These are phyloP conservation scores for Chymomyza caudatula DNA, from an alignment of 2,888 invertebrate genomes.

Conservation along the genomic window DNA sequence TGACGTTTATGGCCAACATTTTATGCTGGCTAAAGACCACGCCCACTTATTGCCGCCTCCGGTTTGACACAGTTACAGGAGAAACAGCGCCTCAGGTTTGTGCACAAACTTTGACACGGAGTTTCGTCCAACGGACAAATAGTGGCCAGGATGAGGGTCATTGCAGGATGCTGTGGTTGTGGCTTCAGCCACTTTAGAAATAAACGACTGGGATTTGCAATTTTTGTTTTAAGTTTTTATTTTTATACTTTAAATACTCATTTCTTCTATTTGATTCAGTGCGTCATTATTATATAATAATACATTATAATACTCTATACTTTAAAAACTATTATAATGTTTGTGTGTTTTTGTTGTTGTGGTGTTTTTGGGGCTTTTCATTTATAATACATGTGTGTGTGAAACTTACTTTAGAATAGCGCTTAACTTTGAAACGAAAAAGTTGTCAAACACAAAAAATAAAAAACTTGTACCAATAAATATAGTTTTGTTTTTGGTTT, in stretches of 20 bases:
- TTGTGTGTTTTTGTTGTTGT: slow-evolving; percentile 21
- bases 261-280: slow-evolving; percentile 78
- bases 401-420: slow-evolving; percentile 46
- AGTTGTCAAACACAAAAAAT: slow-evolving; percentile 17
- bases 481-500: slow-evolving; percentile 19
- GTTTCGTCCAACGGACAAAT: background rate
- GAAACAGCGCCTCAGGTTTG: background rate
- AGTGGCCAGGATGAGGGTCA: background rate
- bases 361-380: background rate
- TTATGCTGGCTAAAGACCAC: slow-evolving; percentile 45
- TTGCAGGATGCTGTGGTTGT: too few species aligned
- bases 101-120: background rate
- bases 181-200: too few species aligned
- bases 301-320: slow-evolving; percentile 48
- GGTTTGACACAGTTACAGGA: background rate
- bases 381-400: slow-evolving; percentile 59
- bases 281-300: slow-evolving; percentile 71
- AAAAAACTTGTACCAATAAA: slow-evolving; percentile 12
- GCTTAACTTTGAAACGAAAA: slow-evolving; percentile 1
- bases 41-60: background rate
- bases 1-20: slow-evolving; percentile 37
- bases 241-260: slow-evolving; percentile 63
- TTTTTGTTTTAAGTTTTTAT: slow-evolving; percentile 48
- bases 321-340: slow-evolving; percentile 34
- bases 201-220: slow-evolving; percentile 9